Evolutionary conservation across 2,797 vertebrate genomes (phyloP), one percentile per base, ranked within the genome.

Genomic region (Crocodylus rhombifer): DNA sequence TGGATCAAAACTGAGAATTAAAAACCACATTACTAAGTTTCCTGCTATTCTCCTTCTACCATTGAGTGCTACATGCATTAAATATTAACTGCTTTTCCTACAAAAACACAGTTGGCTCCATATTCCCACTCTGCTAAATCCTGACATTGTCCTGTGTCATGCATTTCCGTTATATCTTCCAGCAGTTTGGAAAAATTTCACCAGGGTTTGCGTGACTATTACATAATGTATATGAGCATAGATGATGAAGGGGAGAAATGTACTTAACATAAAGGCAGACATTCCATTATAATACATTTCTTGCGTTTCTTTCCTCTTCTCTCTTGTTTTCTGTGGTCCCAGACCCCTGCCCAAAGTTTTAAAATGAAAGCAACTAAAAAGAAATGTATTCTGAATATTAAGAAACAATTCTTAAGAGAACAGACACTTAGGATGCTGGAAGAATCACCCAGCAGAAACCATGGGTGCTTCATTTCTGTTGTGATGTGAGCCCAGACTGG

Each of bases 31-130:
- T 7, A 63, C 73, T 11, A 15, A 1, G 5, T 71, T 93, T 95
- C 96, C 95, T 79, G 62, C 81, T 86, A 63, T 90, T 94, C 93
- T 94, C 85, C 84, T 86, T 30, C 75, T n/a, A 23, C 71, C 55
- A 4, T 7, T 65, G 64, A 88, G 82, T 62, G 55, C 73, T 69
- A 75, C 69, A 14, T 2, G 6, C 25, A 78, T 30, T 81, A 51
- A 74, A 75, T 67, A 75, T n/a, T 14, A 65, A 82, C 73, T 86
- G 0, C 85, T 95, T 25, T 62, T 76, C 91, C 95, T 86, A 17
- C 64, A 64, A 61, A 83, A 95, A 88, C 76, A 83, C 80, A n/a
- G 30, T 0, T 1, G 14, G n/a, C 73, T 86, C 79, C 77, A 82
- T 77, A 58, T 92, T 88, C 87, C 78, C 81, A 73, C 55, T 33